Conservation (phyloP, 2,797 vertebrate genomes). For the Siniperca scherzeri region DNA sequence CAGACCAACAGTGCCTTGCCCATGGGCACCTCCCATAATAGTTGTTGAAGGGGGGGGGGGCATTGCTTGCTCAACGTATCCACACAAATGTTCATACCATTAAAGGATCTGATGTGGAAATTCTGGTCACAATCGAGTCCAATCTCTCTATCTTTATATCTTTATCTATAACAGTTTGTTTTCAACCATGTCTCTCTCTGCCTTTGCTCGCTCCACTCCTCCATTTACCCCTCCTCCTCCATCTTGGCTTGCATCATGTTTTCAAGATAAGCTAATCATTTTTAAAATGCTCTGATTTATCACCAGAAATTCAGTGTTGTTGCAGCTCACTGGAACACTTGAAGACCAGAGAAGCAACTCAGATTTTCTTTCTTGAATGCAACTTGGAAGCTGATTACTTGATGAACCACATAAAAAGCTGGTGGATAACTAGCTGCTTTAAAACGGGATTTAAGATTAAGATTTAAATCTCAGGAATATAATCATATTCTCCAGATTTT, state of each 20-base stretch:
- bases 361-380: neutral
- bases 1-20: neutral
- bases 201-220: neutral
- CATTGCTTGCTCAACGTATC: neutral
- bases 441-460: neutral
- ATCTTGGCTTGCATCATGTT: neutral
- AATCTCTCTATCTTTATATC: neutral
- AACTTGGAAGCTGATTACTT: neutral
- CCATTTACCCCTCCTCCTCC: neutral
- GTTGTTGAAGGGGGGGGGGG: neutral
- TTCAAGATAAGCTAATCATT: conserved; percentile 44
- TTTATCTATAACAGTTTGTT: neutral
- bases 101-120: neutral
- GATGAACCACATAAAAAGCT: neutral
- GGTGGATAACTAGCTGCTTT: neutral
- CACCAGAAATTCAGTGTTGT: neutral
- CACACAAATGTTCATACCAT: neutral
- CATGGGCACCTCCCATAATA: too few species aligned
- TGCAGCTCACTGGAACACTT: neutral
- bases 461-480: neutral
- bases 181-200: neutral
- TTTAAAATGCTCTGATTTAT: conserved; percentile 27
- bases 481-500: neutral
- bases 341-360: conserved; percentile 1
- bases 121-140: neutral